Conservation (phyloP, 2,888 invertebrate species). For the Caenorhabditis sp. region DNA sequence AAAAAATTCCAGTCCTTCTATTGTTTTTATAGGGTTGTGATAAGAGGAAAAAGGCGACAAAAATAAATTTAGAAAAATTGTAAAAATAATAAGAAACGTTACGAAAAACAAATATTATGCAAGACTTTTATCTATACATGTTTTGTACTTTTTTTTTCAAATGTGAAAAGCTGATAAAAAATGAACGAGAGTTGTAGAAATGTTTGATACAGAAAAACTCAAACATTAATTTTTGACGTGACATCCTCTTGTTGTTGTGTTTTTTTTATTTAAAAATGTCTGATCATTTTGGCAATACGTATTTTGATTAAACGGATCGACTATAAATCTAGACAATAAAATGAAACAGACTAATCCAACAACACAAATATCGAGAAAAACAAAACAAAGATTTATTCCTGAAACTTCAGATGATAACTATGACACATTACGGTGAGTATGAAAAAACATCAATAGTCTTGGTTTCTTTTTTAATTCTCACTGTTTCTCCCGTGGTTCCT, state of each 20-base stretch:
- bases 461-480: no score
- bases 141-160: not conserved
- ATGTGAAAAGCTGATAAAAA: not conserved
- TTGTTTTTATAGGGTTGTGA: not conserved
- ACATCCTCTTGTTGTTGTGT: no score
- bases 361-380: not conserved
- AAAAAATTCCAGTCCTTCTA: not conserved
- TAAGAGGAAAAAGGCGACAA: not conserved
- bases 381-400: not conserved
- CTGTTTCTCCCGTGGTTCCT: no score
- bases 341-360: not conserved
- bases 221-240: no score
- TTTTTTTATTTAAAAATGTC: no score
- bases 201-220: no score
- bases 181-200: no score
- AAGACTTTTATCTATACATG: not conserved
- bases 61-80: not conserved
- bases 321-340: not conserved
- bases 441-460: no score
- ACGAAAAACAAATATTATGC: slow-evolving; percentile 1
- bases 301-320: not conserved
- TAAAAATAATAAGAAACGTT: not conserved
- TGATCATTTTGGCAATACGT: no score
- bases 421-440: no score
- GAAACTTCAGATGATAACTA: not conserved